phyloP scores from a whole-genome alignment of 1,140 invertebrate genomes.

The Araneus ventricosus region DNA sequence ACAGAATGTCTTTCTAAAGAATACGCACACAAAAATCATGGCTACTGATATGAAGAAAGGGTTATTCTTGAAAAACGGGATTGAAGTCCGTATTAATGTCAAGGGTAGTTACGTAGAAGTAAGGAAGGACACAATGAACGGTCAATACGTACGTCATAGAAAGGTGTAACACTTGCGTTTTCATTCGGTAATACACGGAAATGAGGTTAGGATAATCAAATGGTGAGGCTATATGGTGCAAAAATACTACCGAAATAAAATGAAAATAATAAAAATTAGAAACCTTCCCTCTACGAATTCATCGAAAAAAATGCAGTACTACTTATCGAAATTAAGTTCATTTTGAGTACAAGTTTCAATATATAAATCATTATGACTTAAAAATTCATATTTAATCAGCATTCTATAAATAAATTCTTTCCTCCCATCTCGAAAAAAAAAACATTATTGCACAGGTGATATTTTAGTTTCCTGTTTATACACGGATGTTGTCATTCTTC shows the following conservation, averaged over 20 bases:
- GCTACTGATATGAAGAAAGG: constrained; percentile 22
- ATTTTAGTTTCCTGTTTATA: too few relatives aligned
- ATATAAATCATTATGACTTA: too few relatives aligned
- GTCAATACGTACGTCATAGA: not conserved
- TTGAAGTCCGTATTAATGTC: constrained; percentile 9
- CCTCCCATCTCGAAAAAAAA: too few relatives aligned
- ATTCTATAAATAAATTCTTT: too few relatives aligned
- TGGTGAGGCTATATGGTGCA: not conserved
- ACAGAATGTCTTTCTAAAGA: not conserved
- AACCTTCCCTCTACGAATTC: too few relatives aligned
- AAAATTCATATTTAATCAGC: too few relatives aligned
- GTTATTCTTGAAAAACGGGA: constrained; percentile 8
- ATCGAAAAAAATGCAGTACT: too few relatives aligned
- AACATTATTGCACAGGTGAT: too few relatives aligned
- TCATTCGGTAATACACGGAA: not conserved
- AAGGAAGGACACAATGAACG: not conserved
- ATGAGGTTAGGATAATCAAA: not conserved
- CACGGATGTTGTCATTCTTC: too few relatives aligned
- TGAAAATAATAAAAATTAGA: too few relatives aligned
- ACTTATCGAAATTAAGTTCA: too few relatives aligned
- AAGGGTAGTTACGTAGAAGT: not conserved
- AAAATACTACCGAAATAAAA: not conserved
- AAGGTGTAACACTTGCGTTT: not conserved
- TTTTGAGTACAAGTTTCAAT: too few relatives aligned
- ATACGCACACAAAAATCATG: not conserved